Base-by-base conservation (phyloP, 2,113 vertebrate species). In the Amphiprion percula region DNA sequence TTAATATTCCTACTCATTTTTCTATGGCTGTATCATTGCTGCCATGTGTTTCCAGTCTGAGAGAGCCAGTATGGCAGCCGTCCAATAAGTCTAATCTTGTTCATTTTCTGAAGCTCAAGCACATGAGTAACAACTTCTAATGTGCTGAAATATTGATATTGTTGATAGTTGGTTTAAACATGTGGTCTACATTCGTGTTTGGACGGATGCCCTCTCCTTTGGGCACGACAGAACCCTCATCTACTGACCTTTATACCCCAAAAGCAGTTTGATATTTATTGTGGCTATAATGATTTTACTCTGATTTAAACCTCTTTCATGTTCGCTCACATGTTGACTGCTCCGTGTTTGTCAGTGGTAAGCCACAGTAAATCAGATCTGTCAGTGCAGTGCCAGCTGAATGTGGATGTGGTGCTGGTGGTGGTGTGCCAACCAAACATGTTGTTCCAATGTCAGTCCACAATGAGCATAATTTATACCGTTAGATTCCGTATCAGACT, bases 11-110 rank as follows among this genome's bases (percentile, higher is more conserved):
- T 46, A 60, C 73, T 86, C 73, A 68, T 85, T 90, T 78, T 72
- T 80, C 82, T 77, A n/a, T 26, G 21, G 15, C 83, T 85, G 65
- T 76, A 69, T 76, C 77, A 85, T 74, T 80, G 55, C 49, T 82
- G 89, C 83, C 90, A 92, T 90, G 87, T 92, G 90, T 91, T 93
- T 90, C 72, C 72, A 81, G 74, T 84, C 79, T 79, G 77, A 90
- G 79, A 83, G 79, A 77, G 72, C 83, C 64, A 33, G 47, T 10
- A 33, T 91, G 87, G 84, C 89, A 67, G 68, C 64, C 11, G 10
- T 84, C 87, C 87, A 90, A 61, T 16, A 30, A 23, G 39, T 82
- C 67, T 39, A 82, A 91, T 85, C 73, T 82, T 33, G 54, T 86
- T 91, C 82, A 56, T 65, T 85, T 80, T 86, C 58, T 80, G 53